Conservation (phyloP, 2,113 vertebrate species). For the Chionis minor region DNA sequence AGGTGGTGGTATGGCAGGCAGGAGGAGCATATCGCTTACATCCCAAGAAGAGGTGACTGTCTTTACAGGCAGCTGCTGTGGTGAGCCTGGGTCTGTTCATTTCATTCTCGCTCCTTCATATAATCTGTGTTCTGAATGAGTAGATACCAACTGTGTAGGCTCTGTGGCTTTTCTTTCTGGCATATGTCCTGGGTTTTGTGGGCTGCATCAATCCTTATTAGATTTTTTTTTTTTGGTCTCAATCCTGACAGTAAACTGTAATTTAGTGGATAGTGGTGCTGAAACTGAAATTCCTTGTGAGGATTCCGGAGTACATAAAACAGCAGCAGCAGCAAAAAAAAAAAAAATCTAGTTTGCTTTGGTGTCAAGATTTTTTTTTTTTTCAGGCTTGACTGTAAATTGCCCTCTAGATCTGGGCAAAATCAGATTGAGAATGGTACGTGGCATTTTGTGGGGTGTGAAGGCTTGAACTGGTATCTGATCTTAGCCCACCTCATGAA, state of each 20-base stretch:
- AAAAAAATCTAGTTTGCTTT: background rate
- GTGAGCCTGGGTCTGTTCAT: background rate
- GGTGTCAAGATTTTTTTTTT: background rate
- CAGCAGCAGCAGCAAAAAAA: background rate
- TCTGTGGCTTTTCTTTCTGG: slow-evolving; percentile 2
- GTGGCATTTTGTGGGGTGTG: background rate
- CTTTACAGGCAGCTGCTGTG: background rate
- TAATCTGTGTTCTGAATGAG: slow-evolving; percentile 15
- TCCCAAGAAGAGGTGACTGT: background rate
- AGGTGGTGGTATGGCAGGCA: background rate
- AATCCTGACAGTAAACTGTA: background rate
- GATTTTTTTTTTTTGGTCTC: background rate
- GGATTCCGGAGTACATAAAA: background rate
- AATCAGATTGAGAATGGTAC: background rate
- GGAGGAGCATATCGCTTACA: background rate
- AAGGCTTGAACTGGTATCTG: background rate
- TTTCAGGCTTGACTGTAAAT: background rate
- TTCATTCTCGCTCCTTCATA: background rate
- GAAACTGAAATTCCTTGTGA: background rate
- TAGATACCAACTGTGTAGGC: background rate
- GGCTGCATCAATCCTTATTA: background rate
- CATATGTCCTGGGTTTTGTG: background rate
- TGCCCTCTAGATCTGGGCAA: background rate
- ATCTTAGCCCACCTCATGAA: background rate
- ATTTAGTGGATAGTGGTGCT: background rate